Base-by-base conservation (phyloP, 2,113 vertebrate genomes). In the Picathartes gymnocephalus region DNA sequence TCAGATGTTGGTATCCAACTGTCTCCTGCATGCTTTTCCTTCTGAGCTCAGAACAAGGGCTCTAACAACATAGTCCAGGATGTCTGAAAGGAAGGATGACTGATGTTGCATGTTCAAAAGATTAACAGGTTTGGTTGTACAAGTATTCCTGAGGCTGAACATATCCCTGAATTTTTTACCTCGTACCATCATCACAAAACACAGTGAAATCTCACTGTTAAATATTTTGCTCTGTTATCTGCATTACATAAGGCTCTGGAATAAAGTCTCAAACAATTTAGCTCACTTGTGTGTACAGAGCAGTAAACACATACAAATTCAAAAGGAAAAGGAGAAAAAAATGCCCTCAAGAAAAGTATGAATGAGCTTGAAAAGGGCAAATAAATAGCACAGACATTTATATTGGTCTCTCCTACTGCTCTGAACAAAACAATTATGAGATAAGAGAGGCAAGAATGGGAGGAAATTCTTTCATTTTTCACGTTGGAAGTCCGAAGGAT, bases 351-450 rank as follows among this genome's bases (percentile, higher is more conserved):
- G 97, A 93, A 97, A 97, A 92, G 86, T 92, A 95, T 98, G 97
- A 98, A 97, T 96, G 96, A 97, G 95, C 94, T 98, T 96, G 94
- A 97, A 96, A 97, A 98, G 97, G 97, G 97, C 97, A 97, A 97
- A 96, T 97, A 97, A 98, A 96, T 74, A 98, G 94, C 94, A 86
- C 51, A 98, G 96, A 96, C 97, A 95, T 98, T 98, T 98, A 97
- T 97, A 97, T 78, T 93, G 97, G 97, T 96, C 93, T 98, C 81
- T 94, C 95, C 96, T 97, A 95, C 96, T 95, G 97, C 97, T 97
- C 95, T 92, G 98, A 98, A 98, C 97, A 98, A 98, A 98, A 98
- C 98, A 98, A 98, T 98, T 98, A 98, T 92, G 97, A 98, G 98
- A 98, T 98, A 98, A 98, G 97, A 97, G 97, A 97, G 94, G 96